A percentile compares a stretch with the other conserved stretches of the same genome.
Evolutionary conservation across 2,888 invertebrate species (phyloP).

Genomic region (Odontomyia ornata): DNA sequence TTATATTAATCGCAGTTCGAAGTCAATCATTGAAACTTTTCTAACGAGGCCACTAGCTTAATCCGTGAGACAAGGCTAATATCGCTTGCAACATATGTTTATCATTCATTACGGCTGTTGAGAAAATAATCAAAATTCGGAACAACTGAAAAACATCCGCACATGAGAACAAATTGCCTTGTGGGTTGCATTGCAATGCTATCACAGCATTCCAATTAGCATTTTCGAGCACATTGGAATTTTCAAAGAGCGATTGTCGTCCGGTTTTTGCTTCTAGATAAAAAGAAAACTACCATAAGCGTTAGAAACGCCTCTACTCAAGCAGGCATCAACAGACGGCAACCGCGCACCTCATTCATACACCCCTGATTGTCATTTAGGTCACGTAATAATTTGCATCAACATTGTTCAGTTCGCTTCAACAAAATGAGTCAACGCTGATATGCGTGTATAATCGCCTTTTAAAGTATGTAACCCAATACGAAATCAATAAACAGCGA

Average conservation of each 20-base stretch:
- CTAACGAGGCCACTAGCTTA: no score
- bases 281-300: background rate
- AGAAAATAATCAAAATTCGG: no score
- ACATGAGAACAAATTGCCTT: no score
- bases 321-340: background rate
- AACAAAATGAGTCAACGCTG: conserved; percentile 30
- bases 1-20: no score
- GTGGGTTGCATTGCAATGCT: no score
- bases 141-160: no score
- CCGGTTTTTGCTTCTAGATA: no score
- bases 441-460: conserved; percentile 38
- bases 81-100: no score
- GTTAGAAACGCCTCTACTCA: background rate
- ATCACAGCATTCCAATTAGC: background rate
- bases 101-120: no score
- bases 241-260: background rate
- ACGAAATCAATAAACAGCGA: conserved; percentile 28
- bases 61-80: no score
- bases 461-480: conserved; percentile 24
- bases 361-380: conserved; percentile 30
- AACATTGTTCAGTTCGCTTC: conserved; percentile 17
- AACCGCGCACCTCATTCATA: background rate
- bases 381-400: conserved; percentile 40
- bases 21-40: no score
- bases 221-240: background rate